Evolutionary conservation across 2,797 vertebrate species (phyloP).

Genomic region (Rhabdophis nuchalis): DNA sequence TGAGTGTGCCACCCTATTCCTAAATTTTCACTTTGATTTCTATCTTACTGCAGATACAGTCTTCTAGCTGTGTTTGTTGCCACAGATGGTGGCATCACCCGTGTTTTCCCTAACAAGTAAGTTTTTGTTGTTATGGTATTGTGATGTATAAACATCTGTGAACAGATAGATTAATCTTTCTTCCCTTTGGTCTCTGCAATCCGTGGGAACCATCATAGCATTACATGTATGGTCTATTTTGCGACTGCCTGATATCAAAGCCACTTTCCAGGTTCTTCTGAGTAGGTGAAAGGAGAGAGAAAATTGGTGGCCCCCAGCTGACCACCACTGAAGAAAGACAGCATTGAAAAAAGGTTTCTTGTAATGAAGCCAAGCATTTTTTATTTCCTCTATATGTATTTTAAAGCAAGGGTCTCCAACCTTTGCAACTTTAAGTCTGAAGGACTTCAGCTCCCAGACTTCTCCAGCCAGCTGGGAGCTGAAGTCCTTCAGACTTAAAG

Average conservation of each 20-base stretch:
- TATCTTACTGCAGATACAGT: slow-evolving; percentile 80
- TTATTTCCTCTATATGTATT: not conserved
- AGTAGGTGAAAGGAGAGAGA: not conserved
- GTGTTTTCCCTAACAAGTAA: slow-evolving; percentile 97
- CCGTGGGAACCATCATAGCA: not conserved
- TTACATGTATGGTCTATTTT: not conserved
- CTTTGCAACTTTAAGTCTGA: too few species aligned
- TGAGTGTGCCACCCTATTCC: not conserved
- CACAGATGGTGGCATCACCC: slow-evolving; percentile 93
- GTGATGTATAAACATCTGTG: not conserved
- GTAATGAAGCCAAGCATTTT: not conserved
- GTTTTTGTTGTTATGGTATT: slow-evolving; percentile 45
- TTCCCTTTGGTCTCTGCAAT: not conserved
- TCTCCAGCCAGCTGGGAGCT: too few species aligned
- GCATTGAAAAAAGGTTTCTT: not conserved
- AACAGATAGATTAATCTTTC: not conserved
- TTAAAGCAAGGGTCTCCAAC: too few species aligned
- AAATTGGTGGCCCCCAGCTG: not conserved
- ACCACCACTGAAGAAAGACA: not conserved
- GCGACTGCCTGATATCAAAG: not conserved
- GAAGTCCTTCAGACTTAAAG: too few species aligned
- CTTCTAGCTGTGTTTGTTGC: slow-evolving; percentile 93
- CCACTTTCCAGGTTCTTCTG: not conserved
- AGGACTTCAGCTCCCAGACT: too few species aligned
- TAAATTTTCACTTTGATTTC: not conserved